Conservation (phyloP, 2,113 vertebrate species). For the Herpailurus yagouaroundi region DNA sequence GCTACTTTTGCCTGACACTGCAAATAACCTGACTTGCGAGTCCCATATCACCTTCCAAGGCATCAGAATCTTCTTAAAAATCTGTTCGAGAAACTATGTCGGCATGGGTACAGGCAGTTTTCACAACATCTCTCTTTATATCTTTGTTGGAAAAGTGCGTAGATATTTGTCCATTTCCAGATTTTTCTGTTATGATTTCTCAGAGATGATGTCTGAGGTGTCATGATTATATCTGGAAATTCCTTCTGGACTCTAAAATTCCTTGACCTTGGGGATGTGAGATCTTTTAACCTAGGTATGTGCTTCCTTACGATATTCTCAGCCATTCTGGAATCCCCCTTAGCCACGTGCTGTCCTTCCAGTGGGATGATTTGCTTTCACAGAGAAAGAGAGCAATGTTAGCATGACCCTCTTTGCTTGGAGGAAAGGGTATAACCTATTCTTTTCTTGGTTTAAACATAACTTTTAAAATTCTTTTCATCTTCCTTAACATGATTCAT, state of each 20-base stretch:
- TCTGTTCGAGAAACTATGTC: neutral
- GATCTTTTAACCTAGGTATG: neutral
- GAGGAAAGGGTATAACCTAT: neutral
- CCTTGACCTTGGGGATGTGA: neutral
- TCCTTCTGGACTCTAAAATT: neutral
- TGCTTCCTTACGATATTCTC: neutral
- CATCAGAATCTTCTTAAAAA: neutral
- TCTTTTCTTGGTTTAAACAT: slow-evolving; percentile 42
- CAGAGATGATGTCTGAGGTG: neutral
- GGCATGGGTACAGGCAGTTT: neutral
- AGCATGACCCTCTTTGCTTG: neutral
- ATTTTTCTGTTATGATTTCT: slow-evolving; percentile 43
- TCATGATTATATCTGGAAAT: neutral
- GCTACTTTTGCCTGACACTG: neutral
- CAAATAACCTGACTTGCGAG: neutral
- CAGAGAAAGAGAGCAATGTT: neutral
- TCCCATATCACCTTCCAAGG: neutral
- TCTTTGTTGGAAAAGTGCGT: slow-evolving; percentile 2
- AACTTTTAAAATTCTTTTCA: neutral
- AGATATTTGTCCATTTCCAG: neutral
- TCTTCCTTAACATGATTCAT: slow-evolving; percentile 32
- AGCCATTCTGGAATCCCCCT: neutral
- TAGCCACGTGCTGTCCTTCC: neutral
- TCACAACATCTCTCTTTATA: neutral
- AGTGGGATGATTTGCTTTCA: neutral